phyloP scores from a whole-genome alignment of 2,888 invertebrate species.

The Shargacucullia verbasci region DNA sequence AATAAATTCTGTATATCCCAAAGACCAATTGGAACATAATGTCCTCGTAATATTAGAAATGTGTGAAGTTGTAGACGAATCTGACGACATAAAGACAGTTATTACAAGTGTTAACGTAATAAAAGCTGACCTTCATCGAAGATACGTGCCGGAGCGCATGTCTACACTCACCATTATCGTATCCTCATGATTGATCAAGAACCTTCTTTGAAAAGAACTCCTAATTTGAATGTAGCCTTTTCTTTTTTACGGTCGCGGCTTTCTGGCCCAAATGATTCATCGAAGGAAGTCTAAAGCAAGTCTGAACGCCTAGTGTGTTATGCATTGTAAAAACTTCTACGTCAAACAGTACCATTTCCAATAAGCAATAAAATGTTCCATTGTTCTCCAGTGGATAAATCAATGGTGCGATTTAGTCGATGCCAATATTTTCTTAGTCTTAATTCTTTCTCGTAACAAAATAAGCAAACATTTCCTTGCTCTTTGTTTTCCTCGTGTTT shows the following conservation, averaged over 20 bases:
- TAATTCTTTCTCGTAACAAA: slow-evolving; percentile 30
- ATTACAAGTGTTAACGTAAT: slow-evolving; percentile 45
- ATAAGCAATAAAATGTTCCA: slow-evolving; percentile 52
- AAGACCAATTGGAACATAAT: slow-evolving; percentile 27
- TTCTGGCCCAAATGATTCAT: slow-evolving; percentile 57
- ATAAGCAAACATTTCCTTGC: slow-evolving; percentile 26
- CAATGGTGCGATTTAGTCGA: slow-evolving; percentile 32
- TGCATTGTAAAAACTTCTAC: slow-evolving; percentile 39
- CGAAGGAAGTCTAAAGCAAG: slow-evolving; percentile 38
- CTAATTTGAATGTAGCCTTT: slow-evolving; percentile 49
- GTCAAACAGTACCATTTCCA: slow-evolving; percentile 47
- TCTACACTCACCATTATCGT: slow-evolving; percentile 60
- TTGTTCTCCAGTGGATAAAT: slow-evolving; percentile 49
- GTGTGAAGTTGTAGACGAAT: slow-evolving; percentile 26
- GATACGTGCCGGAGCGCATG: slow-evolving; percentile 56
- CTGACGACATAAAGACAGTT: slow-evolving; percentile 49
- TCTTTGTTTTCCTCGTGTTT: slow-evolving; percentile 17
- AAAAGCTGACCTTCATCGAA: slow-evolving; percentile 58
- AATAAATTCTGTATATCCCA: slow-evolving; percentile 28
- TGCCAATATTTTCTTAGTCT: slow-evolving; percentile 40
- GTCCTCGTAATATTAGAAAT: slow-evolving; percentile 10
- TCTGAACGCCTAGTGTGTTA: slow-evolving; percentile 30
- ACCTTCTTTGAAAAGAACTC: slow-evolving; percentile 43
- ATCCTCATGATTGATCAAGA: slow-evolving; percentile 59
- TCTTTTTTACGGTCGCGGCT: slow-evolving; percentile 41